Evolutionary conservation across 1,140 invertebrate species (phyloP), one percentile per base, ranked within the genome.

Genomic region (Cylas formicarius): DNA sequence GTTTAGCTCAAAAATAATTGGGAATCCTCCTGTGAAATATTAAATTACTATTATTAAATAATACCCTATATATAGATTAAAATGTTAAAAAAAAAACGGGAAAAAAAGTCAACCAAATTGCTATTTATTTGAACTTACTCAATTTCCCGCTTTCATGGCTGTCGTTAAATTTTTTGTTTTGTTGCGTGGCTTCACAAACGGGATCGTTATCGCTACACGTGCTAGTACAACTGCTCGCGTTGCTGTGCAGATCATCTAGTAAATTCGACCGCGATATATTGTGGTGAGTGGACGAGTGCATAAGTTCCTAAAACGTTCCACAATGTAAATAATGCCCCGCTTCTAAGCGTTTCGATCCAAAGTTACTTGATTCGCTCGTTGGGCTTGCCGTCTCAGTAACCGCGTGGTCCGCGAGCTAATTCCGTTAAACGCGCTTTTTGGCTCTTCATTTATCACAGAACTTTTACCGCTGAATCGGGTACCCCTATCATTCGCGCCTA

Each of bases 171-270:
- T 57, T 52, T 29, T 56, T 57, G 33, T 55, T 53, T 34, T 56
- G 55, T 20, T 58, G 55, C 16, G 52, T 53, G n/a, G 56, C 66
- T 50, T 65, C 62, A 45, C 57, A 63, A 2, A 61, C 61, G 7
- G 52, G 53, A 47, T 67, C 64, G n/a, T 52, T 57, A 52, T 70
- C 66, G 50, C 65, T 66, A 37, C 58, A 58, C 14, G 54, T 62
- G 40, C 61, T 62, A 9, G 61, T 57, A 44, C 59, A 58, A 53
- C 61, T 67, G 45, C 64, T 68, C 3, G 66, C 57, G 38, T 64
- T 65, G 44, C 64, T 68, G 39, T 67, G 65, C 36, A 65, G 44
- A 52, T 67, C 65, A 40, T 67, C 65, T 26, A 67, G 42, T 17
- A 66, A 42, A 50, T 62, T 66, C 3, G 59, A 62, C 17, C 59